A percentile compares a stretch with the other conserved stretches of the same genome.
Evolutionary conservation across 2,113 vertebrate species (phyloP).

Genomic region (Falco punctatus): DNA sequence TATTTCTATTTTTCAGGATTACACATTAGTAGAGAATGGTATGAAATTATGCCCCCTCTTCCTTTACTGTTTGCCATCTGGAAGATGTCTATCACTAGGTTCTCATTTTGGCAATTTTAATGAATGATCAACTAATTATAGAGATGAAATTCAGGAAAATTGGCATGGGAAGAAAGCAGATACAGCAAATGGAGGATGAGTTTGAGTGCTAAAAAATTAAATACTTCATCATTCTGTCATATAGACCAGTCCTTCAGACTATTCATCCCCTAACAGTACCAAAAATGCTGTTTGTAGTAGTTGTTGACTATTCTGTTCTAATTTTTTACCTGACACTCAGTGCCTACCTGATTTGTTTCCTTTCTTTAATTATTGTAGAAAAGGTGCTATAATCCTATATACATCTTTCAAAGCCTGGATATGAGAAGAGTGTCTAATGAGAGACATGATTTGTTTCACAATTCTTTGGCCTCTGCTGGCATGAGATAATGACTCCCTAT

Average conservation of each 20-base stretch:
- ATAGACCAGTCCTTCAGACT: not conserved
- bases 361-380: not conserved
- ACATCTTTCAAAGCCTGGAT: not conserved
- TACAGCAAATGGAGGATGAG: not conserved
- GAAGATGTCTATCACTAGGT: not conserved
- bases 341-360: not conserved
- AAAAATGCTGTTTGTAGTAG: not conserved
- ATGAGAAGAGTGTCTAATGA: constrained; percentile 26
- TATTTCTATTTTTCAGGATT: not conserved
- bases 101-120: not conserved
- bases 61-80: not conserved
- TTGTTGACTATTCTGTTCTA: not conserved
- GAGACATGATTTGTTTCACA: constrained; percentile 41
- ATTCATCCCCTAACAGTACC: not conserved
- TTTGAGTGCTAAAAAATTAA: not conserved
- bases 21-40: not conserved
- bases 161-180: not conserved
- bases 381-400: not conserved
- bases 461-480: constrained; percentile 34
- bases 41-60: not conserved
- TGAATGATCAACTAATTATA: not conserved
- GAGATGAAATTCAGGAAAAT: not conserved
- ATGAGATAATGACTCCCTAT: not conserved
- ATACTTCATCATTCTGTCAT: not conserved
- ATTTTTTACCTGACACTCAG: not conserved